Percentiles rank a stretch among this genome's conserved stretches.
Evolutionary conservation across 92 coral and sea anemone genomes (phyloP).

Genomic region (Umimayanthus chanpuru): DNA sequence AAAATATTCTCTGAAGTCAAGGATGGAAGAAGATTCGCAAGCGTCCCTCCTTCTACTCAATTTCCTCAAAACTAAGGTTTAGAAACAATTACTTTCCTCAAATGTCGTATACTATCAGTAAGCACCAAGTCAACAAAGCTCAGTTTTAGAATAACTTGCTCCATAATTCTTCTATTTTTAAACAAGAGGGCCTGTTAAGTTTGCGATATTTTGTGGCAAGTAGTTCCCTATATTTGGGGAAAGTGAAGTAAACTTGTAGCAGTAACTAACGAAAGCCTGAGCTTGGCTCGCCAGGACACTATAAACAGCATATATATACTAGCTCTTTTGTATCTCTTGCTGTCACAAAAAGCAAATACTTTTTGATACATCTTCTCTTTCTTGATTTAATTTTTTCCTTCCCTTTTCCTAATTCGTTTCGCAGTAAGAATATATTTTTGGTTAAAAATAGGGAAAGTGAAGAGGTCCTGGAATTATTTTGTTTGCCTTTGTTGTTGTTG

Average conservation of each 20-base stretch:
- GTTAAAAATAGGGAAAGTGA: too few relatives aligned
- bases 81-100: too few relatives aligned
- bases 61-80: too few relatives aligned
- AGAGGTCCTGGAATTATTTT: too few relatives aligned
- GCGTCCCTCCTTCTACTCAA: too few relatives aligned
- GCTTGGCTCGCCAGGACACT: neutral
- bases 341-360: neutral
- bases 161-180: neutral
- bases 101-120: too few relatives aligned
- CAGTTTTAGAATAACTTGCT: neutral
- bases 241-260: neutral
- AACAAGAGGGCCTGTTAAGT: neutral
- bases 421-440: neutral
- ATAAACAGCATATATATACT: neutral
- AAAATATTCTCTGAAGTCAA: too few relatives aligned
- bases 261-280: neutral
- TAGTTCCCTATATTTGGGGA: neutral
- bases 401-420: neutral
- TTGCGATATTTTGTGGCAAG: neutral
- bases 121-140: too few relatives aligned
- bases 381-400: neutral
- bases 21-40: too few relatives aligned
- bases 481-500: too few relatives aligned
- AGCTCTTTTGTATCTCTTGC: neutral
- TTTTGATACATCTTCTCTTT: neutral